These are phyloP conservation scores for Nomada fabriciana DNA, from an alignment of 2,888 invertebrate species.

Conservation along the genomic window DNA sequence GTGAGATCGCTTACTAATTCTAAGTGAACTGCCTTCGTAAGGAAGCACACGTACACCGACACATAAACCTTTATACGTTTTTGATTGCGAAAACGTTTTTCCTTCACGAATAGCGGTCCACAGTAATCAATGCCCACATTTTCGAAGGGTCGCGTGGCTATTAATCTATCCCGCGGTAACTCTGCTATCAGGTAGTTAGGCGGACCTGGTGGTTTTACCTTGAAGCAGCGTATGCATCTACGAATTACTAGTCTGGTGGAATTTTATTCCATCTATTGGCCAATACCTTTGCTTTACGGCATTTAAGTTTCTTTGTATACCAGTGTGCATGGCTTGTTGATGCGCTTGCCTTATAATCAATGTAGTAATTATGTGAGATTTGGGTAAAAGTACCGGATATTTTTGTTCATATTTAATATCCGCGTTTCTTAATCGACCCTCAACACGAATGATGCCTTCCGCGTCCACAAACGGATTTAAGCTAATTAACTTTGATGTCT, in stretches of 20 bases:
- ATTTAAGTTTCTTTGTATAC: neutral
- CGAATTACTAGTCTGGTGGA: neutral
- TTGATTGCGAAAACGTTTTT: neutral
- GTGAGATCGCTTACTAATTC: neutral
- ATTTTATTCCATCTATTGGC: neutral
- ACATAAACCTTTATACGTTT: neutral
- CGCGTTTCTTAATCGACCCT: neutral
- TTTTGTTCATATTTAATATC: neutral
- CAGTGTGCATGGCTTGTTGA: neutral
- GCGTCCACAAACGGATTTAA: neutral
- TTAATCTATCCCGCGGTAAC: neutral
- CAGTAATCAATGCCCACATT: neutral
- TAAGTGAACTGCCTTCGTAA: neutral
- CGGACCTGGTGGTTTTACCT: neutral
- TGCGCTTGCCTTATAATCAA: constrained; percentile 2
- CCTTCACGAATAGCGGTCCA: neutral
- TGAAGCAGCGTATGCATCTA: neutral
- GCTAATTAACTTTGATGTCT: no score
- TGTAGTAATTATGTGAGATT: neutral
- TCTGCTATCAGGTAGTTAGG: neutral
- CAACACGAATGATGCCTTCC: neutral
- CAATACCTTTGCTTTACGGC: neutral
- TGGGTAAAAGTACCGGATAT: neutral
- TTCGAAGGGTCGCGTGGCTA: neutral
- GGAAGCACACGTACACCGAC: neutral